Base-by-base conservation (phyloP, 92 coral and sea anemone species). In the Zoanthus solanderi region DNA sequence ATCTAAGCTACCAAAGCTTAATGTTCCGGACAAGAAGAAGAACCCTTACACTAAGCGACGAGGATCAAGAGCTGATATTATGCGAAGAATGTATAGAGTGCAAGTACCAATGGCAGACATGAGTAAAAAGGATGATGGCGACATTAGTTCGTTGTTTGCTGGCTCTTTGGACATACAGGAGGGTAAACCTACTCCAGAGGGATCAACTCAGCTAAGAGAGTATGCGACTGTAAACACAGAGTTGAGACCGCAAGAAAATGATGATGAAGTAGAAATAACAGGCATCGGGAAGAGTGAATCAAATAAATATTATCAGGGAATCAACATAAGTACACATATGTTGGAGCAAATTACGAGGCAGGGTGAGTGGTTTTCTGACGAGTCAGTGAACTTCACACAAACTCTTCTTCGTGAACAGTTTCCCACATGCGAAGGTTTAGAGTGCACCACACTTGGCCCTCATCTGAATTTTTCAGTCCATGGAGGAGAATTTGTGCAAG, bases 401-500 rank as follows among this genome's bases (percentile, higher is more conserved):
- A 53, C 52, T 72, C 69, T 86, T 2, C 89, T 86, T 42, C 56
- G 78, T 34, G 34, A 86, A 76, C 14, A 69, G 15, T 54, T 77
- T 87, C 85, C 90, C 3, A 1, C 13, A 1, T 56, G 80, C 29
- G 78, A 77, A 76, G 85, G 84, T n/a, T 76, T 78, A 6, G 84
- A 87, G 50, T 60, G 74, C 14, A 60, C 84, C 16, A 87, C 84
- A 23, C 31, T 86, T 29, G 83, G 83, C 28, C 56, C 54, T 23
- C 32, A 56, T 75, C 78, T 86, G 5, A 44, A 57, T 54, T 87
- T 87, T 56, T 75, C 92, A 12, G 75, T 82, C 54, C 71, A 54
- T 23, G 34, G 76, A 56, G 87, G 86, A 3, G 77, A 91, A 65
- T 93, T 91, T 85, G 87, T 91, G 18, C 96, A 93, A 37, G 86